phyloP scores from a whole-genome alignment of 2,888 invertebrate genomes.

The Empis stercorea region DNA sequence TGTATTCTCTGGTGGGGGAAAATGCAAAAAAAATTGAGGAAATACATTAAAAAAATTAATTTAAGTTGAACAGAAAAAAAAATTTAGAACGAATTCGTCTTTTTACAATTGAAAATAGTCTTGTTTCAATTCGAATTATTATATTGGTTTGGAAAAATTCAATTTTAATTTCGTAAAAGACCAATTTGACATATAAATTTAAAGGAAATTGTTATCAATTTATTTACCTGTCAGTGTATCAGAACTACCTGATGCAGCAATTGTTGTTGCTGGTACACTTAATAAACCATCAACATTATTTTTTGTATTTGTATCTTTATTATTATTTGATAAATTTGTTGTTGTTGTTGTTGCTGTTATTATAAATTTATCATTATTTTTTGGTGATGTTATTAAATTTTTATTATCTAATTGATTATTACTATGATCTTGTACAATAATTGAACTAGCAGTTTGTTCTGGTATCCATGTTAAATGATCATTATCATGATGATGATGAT shows the following conservation, averaged over 20 bases:
- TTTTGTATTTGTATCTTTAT: slow-evolving; percentile 6
- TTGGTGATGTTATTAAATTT: background rate
- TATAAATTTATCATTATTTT: no score
- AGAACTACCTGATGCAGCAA: slow-evolving; percentile 59
- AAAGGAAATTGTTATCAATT: no score
- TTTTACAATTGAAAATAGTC: no score
- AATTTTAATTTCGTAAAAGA: no score
- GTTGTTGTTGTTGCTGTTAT: background rate
- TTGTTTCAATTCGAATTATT: no score
- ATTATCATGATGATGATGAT: slow-evolving; percentile 3
- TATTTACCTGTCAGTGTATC: slow-evolving; percentile 59
- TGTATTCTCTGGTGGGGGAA: slow-evolving; percentile 32
- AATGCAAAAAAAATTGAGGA: no score
- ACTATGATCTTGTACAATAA: slow-evolving; percentile 1
- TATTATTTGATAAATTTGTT: background rate
- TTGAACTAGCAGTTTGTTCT: slow-evolving; percentile 13
- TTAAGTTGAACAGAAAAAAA: no score
- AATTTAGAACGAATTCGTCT: no score
- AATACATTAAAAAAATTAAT: no score
- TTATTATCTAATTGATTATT: background rate
- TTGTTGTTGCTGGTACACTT: slow-evolving; percentile 54
- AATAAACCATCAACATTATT: slow-evolving; percentile 48
- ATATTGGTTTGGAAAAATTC: no score
- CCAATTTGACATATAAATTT: no score
- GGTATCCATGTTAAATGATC: slow-evolving; percentile 16